Evolutionary conservation across 2,797 vertebrate genomes (phyloP), one percentile per base, ranked within the genome.

Genomic region (Clarias laeviceps): DNA sequence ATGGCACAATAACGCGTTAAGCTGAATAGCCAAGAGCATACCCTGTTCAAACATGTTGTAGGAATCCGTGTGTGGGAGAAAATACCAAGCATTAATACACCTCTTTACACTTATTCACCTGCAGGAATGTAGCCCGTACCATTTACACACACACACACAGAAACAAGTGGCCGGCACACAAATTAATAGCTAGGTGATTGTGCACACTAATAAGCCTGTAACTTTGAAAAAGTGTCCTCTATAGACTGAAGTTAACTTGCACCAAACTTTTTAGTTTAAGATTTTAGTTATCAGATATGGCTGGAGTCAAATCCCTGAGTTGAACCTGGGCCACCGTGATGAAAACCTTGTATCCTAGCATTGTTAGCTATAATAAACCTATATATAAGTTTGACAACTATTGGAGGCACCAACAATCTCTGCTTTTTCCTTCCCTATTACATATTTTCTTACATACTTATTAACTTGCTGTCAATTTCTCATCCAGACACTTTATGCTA

Each of bases 31-130:
- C 57, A 1, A 7, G 27, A 54, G 59, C 27, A 7, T 4, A 14
- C 27, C 20, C 57, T 85, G 84, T 85, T 85, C 32, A 1, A 81
- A 85, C 84, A 64, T 72, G 84, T 65, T 74, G 69, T 20, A 81
- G 84, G 84, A 85, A 85, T 85, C 84, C 45, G 5, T 20, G 68
- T 62, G 56, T 70, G 74, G 45, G 61, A 80, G 78, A 80, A 80
- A 64, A 80, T 61, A 27, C 1, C 59, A 11, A 64, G 34, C 37
- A 29, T 45, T 64, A 64, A 80, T 24, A 74, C 45, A 40, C 78
- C 59, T 74, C 66, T 80, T 69, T 68, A 45, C 64, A 70, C n/a
- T 32, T 65, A n/a, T 56, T 85, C 45, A 65, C 56, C 68, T 74
- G 78, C 27, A 74, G 84, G 84, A 85, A 85, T 81, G 78, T 32